Evolutionary conservation across 2,888 invertebrate genomes (phyloP), one percentile per base, ranked within the genome.

Genomic region (Tachystola acroxantha): DNA sequence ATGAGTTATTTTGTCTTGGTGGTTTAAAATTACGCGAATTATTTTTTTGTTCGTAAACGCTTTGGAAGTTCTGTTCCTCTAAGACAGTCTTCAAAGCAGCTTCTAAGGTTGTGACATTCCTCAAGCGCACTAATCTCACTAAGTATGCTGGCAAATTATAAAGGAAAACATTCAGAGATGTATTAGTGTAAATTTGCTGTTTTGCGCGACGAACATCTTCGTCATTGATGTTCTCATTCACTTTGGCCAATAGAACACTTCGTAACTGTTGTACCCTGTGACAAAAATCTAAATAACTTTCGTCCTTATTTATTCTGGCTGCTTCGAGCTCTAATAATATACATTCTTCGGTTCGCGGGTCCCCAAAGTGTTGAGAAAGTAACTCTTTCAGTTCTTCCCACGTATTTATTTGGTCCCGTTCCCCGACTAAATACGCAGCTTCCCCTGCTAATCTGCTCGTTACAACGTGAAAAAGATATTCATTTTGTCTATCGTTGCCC

Each of bases 111-210:
- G 3, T 5, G n/a, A 3, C 3, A 7, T 3, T n/a, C n/a, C n/a
- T 25, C 3, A 25, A n/a, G 3, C 19, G 11, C 6, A 36, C 37
- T 6, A 37, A 22, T 1, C 37, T 19, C 5, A 37, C 6, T 10
- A 37, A 10, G 14, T 37, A 13, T 10, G 27, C 24, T 1, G 37
- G 31, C 22, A 37, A 31, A 22, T 37, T 37, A 14, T 27, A 37
- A 12, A 37, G 11, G 13, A 32, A 37, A 6, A 32, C 37, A 24
- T 37, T 37, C 7, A 37, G 11, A 10, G 33, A 11, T 12, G 25
- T 28, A 22, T 37, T 27, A 20, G 32, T 19, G 10, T 37, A 37
- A 22, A 37, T 37, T 11, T 12, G 13, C 10, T 11, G 27, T 22
- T 37, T 37, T 7, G 22, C 28, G n/a, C 3, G 3, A 3, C 25